Base-by-base conservation (phyloP, 2,888 invertebrate species). In the Ypsolopha scabrella region DNA sequence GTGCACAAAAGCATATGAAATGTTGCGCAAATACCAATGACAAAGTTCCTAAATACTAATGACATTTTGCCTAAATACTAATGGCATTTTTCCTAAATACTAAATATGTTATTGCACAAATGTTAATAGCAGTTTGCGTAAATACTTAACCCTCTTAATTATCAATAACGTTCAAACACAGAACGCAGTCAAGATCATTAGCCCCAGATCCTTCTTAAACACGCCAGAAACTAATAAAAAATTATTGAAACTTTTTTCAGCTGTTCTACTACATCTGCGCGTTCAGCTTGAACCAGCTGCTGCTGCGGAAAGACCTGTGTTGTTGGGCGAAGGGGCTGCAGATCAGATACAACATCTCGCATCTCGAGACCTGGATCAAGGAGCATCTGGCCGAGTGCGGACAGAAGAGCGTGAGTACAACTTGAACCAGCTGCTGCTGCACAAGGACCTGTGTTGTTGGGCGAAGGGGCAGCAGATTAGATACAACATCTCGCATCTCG, bases 311-410 rank as follows among this genome's bases (percentile, higher is more conserved):
- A 65, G 99, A 99, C 72, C 90, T 99, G 68, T 99, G 99, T 78
- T 96, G 97, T 82, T 99, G 98, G 97, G 94, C 96, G 44, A 98
- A 97, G 70, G 98, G 98, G 0, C 94, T 98, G 90, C 97, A 98
- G 79, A 97, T 99, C 62, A 89, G 94, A 41, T 98, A 96, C 80
- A 98, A 98, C 82, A 87, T 98, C 54, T 96, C 96, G 0, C 95
- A 96, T 65, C 88, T 98, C 46, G 98, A 98, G 75, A 96, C 96
- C 76, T 98, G 98, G 97, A 92, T 94, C 50, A 90, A 96, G 54
- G 97, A 97, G 65, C 92, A 94, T 41, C 65, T 83, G 0, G 79
- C 80, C 0, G 80, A 82, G 46, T 83, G 83, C 41, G 86, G 85
- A 0, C 85, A 85, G 65, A 80, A 78, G 62, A 80, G 67, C 52